Conservation (phyloP, 2,888 invertebrate species). For the Polymixis flavicincta region DNA sequence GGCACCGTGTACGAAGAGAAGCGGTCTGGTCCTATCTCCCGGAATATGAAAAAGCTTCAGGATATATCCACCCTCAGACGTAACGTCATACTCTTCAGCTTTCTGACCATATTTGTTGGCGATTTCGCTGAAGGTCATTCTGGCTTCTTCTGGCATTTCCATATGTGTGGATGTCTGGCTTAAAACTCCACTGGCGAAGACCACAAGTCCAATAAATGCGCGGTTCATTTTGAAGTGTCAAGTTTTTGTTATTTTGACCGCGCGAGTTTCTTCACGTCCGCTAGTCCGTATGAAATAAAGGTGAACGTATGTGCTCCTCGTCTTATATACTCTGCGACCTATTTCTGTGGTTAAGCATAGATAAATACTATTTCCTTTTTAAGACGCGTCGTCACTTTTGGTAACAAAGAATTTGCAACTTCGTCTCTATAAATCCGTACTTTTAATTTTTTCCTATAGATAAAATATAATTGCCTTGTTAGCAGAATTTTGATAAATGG, state of each 20-base stretch:
- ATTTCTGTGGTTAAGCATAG: constrained; percentile 20
- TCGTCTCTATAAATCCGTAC: background rate
- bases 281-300: constrained; percentile 45
- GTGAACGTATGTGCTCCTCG: constrained; percentile 23
- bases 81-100: constrained; percentile 68
- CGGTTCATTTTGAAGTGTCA: constrained; percentile 42
- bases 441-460: background rate
- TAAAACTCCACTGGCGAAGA: constrained; percentile 21
- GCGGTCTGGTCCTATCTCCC: constrained; percentile 65
- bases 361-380: constrained; percentile 4
- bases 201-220: constrained; percentile 17
- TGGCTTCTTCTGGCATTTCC: constrained; percentile 67
- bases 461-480: background rate
- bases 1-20: constrained; percentile 74
- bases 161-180: constrained; percentile 10
- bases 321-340: constrained; percentile 59
- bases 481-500: background rate
- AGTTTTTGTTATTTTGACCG: constrained; percentile 2
- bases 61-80: constrained; percentile 74
- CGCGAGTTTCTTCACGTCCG: constrained; percentile 37
- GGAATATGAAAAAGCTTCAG: constrained; percentile 72
- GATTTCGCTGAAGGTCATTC: constrained; percentile 69
- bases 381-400: background rate
- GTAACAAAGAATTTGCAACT: background rate
- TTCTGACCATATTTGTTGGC: constrained; percentile 72